Evolutionary conservation across 2,797 vertebrate genomes (phyloP).

Genomic region (Vultur gryphus): DNA sequence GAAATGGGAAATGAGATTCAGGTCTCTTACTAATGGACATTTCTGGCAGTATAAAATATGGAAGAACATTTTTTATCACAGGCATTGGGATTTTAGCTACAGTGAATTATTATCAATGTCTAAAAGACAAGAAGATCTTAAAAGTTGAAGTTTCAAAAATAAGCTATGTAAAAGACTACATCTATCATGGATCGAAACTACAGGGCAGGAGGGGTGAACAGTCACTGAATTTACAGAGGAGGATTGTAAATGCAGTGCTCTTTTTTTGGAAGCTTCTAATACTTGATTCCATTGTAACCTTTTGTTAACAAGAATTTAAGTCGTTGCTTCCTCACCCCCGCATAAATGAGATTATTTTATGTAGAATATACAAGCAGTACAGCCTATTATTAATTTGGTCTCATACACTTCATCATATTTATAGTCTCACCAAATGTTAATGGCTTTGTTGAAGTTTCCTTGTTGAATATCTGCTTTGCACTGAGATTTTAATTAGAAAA

Average conservation of each 20-base stretch:
- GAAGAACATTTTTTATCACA: not conserved
- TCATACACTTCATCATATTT: not conserved
- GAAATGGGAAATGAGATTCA: not conserved
- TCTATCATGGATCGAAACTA: not conserved
- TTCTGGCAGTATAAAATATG: not conserved
- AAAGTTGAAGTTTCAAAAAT: not conserved
- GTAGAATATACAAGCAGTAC: not conserved
- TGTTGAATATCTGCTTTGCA: not conserved
- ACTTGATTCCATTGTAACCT: not conserved
- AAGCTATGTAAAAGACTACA: not conserved
- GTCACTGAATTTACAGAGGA: not conserved
- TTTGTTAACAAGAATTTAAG: not conserved
- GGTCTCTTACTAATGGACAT: not conserved
- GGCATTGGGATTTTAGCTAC: not conserved
- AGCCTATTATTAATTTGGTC: not conserved
- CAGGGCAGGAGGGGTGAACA: not conserved
- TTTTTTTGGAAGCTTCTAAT: not conserved
- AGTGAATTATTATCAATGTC: not conserved
- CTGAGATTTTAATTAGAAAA: not conserved
- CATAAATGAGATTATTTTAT: not conserved
- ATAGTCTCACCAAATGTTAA: not conserved
- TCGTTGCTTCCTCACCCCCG: rapidly evolving
- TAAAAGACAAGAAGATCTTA: not conserved
- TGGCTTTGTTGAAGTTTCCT: not conserved
- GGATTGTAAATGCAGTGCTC: not conserved